Conservation (phyloP, 2,888 invertebrate genomes). For the Hydropsyche betteni region DNA sequence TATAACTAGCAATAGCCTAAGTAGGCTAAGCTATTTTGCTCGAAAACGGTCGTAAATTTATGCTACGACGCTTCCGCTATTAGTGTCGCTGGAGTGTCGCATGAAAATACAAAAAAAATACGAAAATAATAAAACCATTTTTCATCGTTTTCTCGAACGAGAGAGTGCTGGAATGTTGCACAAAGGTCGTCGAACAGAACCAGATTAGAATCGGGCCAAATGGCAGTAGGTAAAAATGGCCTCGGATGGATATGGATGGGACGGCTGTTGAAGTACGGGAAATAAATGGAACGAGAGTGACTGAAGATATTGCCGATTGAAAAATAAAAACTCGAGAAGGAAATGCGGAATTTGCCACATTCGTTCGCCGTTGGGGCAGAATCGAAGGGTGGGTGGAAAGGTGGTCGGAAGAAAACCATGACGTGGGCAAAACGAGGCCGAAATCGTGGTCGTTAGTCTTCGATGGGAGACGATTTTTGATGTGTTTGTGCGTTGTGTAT, state of each 20-base stretch:
- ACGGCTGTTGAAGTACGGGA: not conserved
- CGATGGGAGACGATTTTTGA: constrained; percentile 51
- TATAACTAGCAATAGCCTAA: too few species aligned
- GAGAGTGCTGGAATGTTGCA: constrained; percentile 17
- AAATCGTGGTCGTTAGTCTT: constrained; percentile 50
- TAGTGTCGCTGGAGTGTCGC: constrained; percentile 12
- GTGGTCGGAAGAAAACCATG: constrained; percentile 31
- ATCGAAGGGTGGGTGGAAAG: not conserved
- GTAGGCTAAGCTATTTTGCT: too few species aligned
- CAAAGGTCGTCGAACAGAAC: constrained; percentile 12
- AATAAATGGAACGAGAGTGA: constrained; percentile 31
- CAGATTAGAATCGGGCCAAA: constrained; percentile 8
- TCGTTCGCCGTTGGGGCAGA: not conserved
- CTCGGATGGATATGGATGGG: too few species aligned
- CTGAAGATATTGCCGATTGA: constrained; percentile 20
- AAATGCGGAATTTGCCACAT: not conserved
- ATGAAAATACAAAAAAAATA: not conserved
- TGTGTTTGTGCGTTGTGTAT: constrained; percentile 34
- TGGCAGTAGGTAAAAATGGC: not conserved
- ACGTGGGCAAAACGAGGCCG: constrained; percentile 48
- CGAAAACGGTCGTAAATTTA: not conserved
- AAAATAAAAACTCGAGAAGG: constrained; percentile 13
- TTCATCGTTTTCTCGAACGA: not conserved
- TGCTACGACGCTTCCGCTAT: constrained; percentile 3
- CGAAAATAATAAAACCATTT: constrained; percentile 30